These are phyloP conservation scores for Eolophus roseicapilla DNA, from an alignment of 2,113 vertebrate species.

Conservation along the genomic window DNA sequence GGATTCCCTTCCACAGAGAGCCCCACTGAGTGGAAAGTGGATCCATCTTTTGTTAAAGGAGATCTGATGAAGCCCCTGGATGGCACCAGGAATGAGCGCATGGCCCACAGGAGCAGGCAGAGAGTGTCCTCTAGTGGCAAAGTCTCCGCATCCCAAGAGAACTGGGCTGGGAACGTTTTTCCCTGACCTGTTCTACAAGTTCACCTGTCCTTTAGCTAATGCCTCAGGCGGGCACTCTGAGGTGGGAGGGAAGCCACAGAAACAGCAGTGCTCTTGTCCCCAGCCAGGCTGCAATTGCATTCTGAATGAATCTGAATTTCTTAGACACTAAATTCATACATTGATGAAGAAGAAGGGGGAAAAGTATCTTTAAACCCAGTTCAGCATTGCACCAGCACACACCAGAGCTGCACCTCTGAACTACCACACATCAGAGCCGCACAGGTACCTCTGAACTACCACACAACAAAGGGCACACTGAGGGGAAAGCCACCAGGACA, in stretches of 20 bases:
- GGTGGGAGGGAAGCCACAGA: background rate
- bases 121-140: background rate
- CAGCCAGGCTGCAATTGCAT: background rate
- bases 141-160: background rate
- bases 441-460: too few species aligned
- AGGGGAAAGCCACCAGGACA: background rate
- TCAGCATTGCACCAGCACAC: background rate
- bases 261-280: background rate
- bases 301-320: background rate
- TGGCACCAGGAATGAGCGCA: rapidly evolving
- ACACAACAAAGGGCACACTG: background rate
- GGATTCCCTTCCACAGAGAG: background rate
- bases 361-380: background rate
- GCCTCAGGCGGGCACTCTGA: background rate
- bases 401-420: background rate
- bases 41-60: background rate
- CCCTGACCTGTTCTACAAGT: background rate
- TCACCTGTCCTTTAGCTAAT: background rate
- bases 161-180: background rate
- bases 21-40: rapidly evolving
- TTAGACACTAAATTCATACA: background rate
- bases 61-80: background rate
- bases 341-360: background rate
- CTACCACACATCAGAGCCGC: background rate
- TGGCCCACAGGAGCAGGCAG: background rate